phyloP scores from a whole-genome alignment of 2,113 vertebrate species.

The Numida meleagris region DNA sequence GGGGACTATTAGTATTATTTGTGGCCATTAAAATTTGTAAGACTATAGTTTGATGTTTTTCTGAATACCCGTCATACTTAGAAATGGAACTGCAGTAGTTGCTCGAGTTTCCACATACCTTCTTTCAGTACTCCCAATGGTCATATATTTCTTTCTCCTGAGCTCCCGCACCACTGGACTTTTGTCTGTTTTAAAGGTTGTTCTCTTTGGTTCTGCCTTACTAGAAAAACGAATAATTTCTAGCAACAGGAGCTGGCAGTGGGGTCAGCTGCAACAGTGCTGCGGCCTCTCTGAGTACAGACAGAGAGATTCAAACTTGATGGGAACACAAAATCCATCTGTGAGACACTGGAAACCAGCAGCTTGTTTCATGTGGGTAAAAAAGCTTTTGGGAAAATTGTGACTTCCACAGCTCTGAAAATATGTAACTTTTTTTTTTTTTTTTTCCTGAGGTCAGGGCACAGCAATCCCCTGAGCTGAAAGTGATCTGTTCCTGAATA shows the following conservation, averaged over 20 bases:
- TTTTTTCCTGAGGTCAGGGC: neutral
- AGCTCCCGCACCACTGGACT: neutral
- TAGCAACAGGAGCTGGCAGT: neutral
- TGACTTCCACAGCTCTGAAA: neutral
- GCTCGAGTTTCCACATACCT: neutral
- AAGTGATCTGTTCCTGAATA: neutral
- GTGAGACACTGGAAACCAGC: neutral
- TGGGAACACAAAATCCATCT: neutral
- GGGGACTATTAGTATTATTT: accelerated
- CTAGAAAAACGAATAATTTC: neutral
- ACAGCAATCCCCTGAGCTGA: neutral
- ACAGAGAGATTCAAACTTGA: neutral
- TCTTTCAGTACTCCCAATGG: neutral
- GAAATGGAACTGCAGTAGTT: neutral
- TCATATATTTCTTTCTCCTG: neutral
- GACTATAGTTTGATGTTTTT: neutral
- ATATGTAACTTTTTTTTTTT: neutral
- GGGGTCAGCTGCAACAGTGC: neutral
- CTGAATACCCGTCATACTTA: neutral
- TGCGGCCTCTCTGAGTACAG: neutral
- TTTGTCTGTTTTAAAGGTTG: neutral
- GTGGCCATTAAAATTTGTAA: neutral
- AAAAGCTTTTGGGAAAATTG: neutral
- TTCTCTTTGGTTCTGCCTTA: neutral
- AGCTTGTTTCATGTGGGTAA: neutral